phyloP scores from a whole-genome alignment of 2,888 invertebrate species.

The Ophraella communa region DNA sequence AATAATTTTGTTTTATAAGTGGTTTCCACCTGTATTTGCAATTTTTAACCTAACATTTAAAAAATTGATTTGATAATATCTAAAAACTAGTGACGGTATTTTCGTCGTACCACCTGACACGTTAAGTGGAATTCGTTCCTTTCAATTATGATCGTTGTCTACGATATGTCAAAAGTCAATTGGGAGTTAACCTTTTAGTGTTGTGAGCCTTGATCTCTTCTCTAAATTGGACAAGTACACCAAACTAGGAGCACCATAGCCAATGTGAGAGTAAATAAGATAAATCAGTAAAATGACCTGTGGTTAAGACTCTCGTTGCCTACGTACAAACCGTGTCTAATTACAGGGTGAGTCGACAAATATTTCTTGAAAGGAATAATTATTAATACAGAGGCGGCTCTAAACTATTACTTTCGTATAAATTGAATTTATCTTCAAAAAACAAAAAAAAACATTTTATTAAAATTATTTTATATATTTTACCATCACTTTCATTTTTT shows the following conservation, averaged over 20 bases:
- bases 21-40: no score
- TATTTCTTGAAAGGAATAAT: background rate
- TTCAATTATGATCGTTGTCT: conserved; percentile 14
- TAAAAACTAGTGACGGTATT: no score
- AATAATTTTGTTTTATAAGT: no score
- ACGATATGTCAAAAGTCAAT: conserved; percentile 27
- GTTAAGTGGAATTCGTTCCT: conserved; percentile 8
- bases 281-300: conserved; percentile 2
- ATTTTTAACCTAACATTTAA: no score
- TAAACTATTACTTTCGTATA: no score
- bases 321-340: background rate
- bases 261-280: conserved; percentile 5
- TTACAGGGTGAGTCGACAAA: background rate
- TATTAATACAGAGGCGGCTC: no score
- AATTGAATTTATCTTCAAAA: no score
- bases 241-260: background rate
- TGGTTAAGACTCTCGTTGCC: background rate
- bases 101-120: conserved; percentile 3
- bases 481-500: no score
- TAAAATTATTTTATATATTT: no score
- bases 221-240: conserved; percentile 13
- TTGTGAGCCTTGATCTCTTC: conserved; percentile 19
- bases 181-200: conserved; percentile 26
- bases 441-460: no score
- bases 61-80: no score